A percentile compares a stretch with the other conserved stretches of the same genome.
Conservation (phyloP, 2,113 vertebrate genomes). For the Edolisoma coerulescens region DNA sequence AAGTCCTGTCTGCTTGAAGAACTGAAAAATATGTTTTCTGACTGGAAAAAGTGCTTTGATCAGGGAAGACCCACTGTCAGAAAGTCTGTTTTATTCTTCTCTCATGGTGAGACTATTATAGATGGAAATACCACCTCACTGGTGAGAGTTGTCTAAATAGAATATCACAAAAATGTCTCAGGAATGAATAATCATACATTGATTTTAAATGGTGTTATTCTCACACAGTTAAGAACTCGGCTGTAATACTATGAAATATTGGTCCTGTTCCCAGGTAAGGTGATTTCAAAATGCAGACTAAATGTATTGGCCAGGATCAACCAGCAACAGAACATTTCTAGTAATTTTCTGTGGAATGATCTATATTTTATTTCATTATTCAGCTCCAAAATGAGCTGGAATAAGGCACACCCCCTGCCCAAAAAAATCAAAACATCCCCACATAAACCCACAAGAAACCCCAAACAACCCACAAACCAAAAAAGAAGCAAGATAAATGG, state of each 20-base stretch:
- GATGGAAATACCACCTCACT: not conserved
- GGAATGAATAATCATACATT: not conserved
- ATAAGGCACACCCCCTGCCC: accelerated
- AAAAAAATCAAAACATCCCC: not conserved
- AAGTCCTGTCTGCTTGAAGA: not conserved
- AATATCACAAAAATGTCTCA: not conserved
- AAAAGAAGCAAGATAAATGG: not conserved
- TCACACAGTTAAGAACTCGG: not conserved
- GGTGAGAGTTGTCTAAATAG: not conserved
- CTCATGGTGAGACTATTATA: not conserved
- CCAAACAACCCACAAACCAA: not conserved
- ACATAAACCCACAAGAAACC: not conserved
- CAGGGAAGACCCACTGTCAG: not conserved
- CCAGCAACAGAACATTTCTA: not conserved
- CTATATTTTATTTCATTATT: not conserved
- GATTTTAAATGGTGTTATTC: not conserved
- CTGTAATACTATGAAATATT: not conserved
- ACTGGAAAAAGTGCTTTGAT: not conserved
- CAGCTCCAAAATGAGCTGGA: not conserved
- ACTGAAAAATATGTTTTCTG: not conserved
- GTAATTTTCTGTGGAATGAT: not conserved
- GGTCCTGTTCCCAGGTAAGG: not conserved
- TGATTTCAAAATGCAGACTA: not conserved
- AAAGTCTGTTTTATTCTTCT: not conserved
- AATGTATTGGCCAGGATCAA: not conserved